These are phyloP conservation scores for Papilio polytes DNA, from an alignment of 1,140 invertebrate species.

Conservation along the genomic window DNA sequence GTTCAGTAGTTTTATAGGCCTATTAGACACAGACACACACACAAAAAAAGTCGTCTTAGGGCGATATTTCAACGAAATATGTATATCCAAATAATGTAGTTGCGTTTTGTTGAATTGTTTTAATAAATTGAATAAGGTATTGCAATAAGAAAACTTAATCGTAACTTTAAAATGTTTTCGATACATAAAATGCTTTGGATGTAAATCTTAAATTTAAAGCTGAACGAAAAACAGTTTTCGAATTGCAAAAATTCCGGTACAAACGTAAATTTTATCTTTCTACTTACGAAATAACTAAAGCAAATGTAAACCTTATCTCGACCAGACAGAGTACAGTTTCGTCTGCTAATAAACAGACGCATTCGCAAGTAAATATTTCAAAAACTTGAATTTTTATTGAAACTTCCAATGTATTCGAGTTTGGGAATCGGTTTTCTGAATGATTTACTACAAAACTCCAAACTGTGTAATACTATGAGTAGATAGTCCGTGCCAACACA, in stretches of 20 bases:
- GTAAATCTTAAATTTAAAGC: background rate
- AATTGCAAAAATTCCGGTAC: background rate
- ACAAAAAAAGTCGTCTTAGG: too few relatives aligned
- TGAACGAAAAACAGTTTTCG: conserved; percentile 1
- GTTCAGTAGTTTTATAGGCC: too few relatives aligned
- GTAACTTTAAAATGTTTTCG: background rate
- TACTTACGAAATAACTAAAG: background rate
- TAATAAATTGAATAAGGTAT: background rate
- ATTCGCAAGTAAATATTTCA: conserved; percentile 20
- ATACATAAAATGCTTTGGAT: background rate
- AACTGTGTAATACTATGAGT: conserved; percentile 9
- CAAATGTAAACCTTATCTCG: background rate
- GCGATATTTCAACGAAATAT: too few relatives aligned
- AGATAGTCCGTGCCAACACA: background rate
- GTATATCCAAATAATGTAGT: too few relatives aligned
- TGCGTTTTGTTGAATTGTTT: background rate
- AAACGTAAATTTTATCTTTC: background rate
- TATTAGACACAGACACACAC: too few relatives aligned
- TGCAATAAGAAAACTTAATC: background rate
- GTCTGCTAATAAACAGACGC: background rate
- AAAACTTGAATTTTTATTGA: conserved; percentile 33
- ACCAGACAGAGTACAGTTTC: background rate
- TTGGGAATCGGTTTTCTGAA: conserved; percentile 23
- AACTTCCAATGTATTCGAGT: conserved; percentile 24
- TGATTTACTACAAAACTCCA: conserved; percentile 29